Percentiles rank a stretch among this genome's conserved stretches.
Evolutionary conservation across 92 coral and sea anemone species (phyloP).

Genomic region (Paramuricea clavata): DNA sequence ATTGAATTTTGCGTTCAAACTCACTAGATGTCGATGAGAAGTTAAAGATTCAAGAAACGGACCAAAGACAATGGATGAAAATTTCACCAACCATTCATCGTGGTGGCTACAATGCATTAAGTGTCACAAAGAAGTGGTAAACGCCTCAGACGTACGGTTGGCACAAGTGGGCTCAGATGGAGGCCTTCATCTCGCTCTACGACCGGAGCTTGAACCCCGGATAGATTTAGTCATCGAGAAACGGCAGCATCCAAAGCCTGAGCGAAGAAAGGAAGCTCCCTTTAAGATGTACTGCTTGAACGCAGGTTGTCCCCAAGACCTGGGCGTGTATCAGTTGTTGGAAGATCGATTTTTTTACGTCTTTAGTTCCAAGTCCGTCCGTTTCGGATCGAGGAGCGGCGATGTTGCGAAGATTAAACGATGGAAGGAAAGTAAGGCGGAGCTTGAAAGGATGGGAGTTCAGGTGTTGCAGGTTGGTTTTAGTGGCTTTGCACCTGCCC

Average conservation of each 20-base stretch:
- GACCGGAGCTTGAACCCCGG: constrained; percentile 36
- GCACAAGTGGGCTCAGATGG: constrained; percentile 43
- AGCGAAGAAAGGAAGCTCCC: constrained; percentile 46
- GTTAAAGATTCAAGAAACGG: neutral
- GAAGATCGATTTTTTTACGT: constrained; percentile 43
- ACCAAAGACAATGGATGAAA: neutral
- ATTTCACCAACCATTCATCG: constrained; percentile 8
- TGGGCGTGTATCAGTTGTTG: constrained; percentile 38
- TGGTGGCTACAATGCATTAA: constrained; percentile 30
- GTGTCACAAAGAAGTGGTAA: neutral
- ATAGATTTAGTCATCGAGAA: constrained; percentile 28
- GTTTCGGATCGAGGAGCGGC: constrained; percentile 37
- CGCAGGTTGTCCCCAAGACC: constrained; percentile 21
- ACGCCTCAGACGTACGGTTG: constrained; percentile 24
- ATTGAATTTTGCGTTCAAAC: too few species aligned
- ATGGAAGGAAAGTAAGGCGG: constrained; percentile 27
- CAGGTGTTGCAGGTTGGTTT: constrained; percentile 36
- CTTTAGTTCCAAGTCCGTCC: constrained; percentile 39
- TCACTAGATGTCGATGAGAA: neutral
- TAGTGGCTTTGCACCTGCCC: neutral
- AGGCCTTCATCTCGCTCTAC: constrained; percentile 40
- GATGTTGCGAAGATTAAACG: constrained; percentile 36
- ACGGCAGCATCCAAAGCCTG: constrained; percentile 50
- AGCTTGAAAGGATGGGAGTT: constrained; percentile 43
- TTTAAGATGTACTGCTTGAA: constrained; percentile 49